Evolutionary conservation across 2,888 invertebrate genomes (phyloP).

Genomic region (Pediacus dermestoides): DNA sequence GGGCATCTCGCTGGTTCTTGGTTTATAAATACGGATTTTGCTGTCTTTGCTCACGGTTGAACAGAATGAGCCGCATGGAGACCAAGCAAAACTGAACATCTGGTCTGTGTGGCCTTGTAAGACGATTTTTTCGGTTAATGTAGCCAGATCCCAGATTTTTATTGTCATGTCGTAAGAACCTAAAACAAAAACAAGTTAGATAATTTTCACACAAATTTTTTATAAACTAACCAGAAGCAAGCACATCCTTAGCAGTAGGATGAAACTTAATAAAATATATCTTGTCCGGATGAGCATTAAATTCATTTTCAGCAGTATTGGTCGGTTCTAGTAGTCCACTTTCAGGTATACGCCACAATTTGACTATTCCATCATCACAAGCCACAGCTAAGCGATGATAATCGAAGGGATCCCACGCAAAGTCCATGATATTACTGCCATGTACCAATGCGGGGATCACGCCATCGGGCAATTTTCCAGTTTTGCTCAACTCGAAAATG

Average conservation of each 20-base stretch:
- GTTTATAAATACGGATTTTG: slow-evolving; percentile 75
- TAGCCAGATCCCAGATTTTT: slow-evolving; percentile 78
- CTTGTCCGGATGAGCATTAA: slow-evolving; percentile 84
- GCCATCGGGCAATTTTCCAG: slow-evolving; percentile 74
- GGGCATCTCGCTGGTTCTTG: slow-evolving; percentile 64
- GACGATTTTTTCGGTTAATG: slow-evolving; percentile 61
- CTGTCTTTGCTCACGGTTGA: slow-evolving; percentile 91
- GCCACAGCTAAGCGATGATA: slow-evolving; percentile 75
- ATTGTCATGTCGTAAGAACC: slow-evolving; percentile 86
- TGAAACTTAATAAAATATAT: slow-evolving; percentile 89
- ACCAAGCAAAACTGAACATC: slow-evolving; percentile 91
- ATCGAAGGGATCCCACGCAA: slow-evolving; percentile 93
- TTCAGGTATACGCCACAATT: slow-evolving; percentile 44
- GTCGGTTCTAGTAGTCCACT: slow-evolving; percentile 69
- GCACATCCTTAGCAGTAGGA: slow-evolving; percentile 80
- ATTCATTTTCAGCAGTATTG: slow-evolving; percentile 66
- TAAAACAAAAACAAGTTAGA: slow-evolving; percentile 9
- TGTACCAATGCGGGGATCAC: slow-evolving; percentile 86
- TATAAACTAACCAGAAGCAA: slow-evolving; percentile 71
- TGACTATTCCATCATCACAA: slow-evolving; percentile 75
- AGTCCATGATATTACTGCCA: slow-evolving; percentile 85
- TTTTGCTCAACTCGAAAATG: slow-evolving; percentile 75
- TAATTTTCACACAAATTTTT: slow-evolving; percentile 5
- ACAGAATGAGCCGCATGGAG: slow-evolving; percentile 80
- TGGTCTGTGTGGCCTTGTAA: slow-evolving; percentile 79